phyloP scores from a whole-genome alignment of 2,888 invertebrate genomes.

The Empis livida region DNA sequence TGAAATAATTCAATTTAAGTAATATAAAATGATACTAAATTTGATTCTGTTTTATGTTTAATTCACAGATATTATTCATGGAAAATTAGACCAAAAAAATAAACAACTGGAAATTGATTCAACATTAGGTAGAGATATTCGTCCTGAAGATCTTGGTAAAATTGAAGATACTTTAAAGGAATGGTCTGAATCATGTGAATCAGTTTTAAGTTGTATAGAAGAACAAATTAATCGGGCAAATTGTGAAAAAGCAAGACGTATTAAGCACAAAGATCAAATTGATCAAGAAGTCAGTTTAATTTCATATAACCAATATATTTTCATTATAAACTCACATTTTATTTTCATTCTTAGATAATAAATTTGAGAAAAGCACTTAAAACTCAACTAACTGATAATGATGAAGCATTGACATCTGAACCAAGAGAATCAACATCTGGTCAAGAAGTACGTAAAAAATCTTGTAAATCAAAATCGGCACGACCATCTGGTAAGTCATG shows the following conservation, averaged over 20 bases:
- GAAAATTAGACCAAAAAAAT: conserved; percentile 91
- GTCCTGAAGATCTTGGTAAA: conserved; percentile 65
- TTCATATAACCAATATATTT: conserved; percentile 10
- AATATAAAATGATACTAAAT: too few relatives aligned
- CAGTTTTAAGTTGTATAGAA: conserved; percentile 78
- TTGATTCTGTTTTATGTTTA: background rate
- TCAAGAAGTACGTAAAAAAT: conserved; percentile 31
- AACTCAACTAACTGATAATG: conserved; percentile 66
- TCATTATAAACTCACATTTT: background rate
- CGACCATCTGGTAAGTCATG: conserved; percentile 23
- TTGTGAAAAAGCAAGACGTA: conserved; percentile 64
- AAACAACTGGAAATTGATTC: conserved; percentile 88
- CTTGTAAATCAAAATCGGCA: conserved; percentile 28
- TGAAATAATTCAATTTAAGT: too few relatives aligned
- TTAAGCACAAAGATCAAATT: conserved; percentile 66
- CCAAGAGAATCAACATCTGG: conserved; percentile 43
- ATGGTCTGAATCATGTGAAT: conserved; percentile 85
- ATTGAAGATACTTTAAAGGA: conserved; percentile 72
- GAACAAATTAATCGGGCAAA: conserved; percentile 81
- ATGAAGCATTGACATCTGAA: conserved; percentile 71
- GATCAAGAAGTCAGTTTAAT: conserved; percentile 64
- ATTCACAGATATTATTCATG: conserved; percentile 74
- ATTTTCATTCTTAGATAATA: conserved; percentile 45
- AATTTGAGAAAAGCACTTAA: conserved; percentile 83
- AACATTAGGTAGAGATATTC: conserved; percentile 85